Evolutionary conservation across 2,113 vertebrate genomes (phyloP).

Genomic region (Periophthalmodon schlosseri): DNA sequence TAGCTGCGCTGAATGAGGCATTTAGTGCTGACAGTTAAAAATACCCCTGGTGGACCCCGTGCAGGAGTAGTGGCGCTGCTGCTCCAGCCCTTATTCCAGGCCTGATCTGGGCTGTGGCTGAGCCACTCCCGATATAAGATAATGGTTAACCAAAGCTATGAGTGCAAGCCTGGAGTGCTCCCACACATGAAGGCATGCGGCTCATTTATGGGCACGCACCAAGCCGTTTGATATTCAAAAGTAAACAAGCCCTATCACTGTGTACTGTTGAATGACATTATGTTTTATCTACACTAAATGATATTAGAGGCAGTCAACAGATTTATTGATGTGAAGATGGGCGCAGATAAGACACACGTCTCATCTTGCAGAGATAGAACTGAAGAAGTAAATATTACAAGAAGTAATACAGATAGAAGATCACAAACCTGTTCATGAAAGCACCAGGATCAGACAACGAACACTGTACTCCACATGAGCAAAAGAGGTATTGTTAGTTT

Average conservation of each 20-base stretch:
- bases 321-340: constrained; percentile 38
- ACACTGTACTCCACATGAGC: background rate
- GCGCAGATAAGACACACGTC: constrained; percentile 2
- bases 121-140: constrained; percentile 70
- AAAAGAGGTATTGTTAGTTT: no score
- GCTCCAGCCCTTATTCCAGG: constrained; percentile 53
- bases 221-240: constrained; percentile 60
- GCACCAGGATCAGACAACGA: background rate
- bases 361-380: background rate
- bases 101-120: constrained; percentile 58
- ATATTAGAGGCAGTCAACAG: constrained; percentile 37
- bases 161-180: constrained; percentile 51
- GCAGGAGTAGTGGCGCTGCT: constrained; percentile 35
- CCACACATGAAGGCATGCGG: constrained; percentile 62
- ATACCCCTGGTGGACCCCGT: constrained; percentile 51
- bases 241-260: constrained; percentile 43
- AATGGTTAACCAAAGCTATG: constrained; percentile 74
- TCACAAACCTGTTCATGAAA: background rate
- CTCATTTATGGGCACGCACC: constrained; percentile 38
- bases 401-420: background rate
- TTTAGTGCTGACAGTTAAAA: constrained; percentile 77
- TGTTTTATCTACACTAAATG: constrained; percentile 18
- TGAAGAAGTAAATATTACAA: background rate
- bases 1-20: constrained; percentile 71
- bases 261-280: constrained; percentile 16